Evolutionary conservation across 2,797 vertebrate species (phyloP).

Genomic region (Parauchenoglanis ngamensis): DNA sequence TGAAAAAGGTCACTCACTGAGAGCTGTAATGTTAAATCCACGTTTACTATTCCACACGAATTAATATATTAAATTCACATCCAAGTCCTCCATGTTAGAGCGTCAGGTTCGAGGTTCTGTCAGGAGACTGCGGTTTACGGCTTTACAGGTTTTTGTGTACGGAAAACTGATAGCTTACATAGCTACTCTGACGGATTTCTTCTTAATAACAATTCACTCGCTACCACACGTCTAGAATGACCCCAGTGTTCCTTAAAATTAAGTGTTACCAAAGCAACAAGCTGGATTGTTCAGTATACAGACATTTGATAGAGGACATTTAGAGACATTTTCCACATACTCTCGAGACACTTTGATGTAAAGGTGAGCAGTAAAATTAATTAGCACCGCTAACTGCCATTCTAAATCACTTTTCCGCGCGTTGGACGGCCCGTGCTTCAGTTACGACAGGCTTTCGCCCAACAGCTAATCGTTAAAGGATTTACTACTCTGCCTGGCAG

Average conservation of each 20-base stretch:
- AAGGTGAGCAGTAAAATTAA: conserved; percentile 75
- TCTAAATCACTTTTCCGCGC: conserved; percentile 73
- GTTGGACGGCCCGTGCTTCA: conserved; percentile 71
- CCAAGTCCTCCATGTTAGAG: neutral
- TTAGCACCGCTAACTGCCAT: conserved; percentile 76
- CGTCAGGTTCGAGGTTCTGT: neutral
- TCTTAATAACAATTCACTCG: too few relatives aligned
- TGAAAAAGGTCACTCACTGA: neutral
- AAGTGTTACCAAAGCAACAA: neutral
- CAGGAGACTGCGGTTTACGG: neutral
- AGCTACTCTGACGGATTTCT: too few relatives aligned
- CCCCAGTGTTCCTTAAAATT: neutral
- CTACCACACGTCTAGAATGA: neutral
- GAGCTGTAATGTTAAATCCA: neutral
- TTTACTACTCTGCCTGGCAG: conserved; percentile 70
- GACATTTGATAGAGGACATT: neutral
- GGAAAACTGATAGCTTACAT: neutral
- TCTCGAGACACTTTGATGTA: conserved; percentile 36
- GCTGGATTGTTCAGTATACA: neutral
- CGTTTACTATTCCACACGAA: neutral
- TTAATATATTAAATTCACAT: neutral
- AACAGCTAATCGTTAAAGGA: conserved; percentile 67
- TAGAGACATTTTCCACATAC: neutral
- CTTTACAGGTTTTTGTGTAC: neutral
- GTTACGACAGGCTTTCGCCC: conserved; percentile 69